phyloP scores from a whole-genome alignment of 23 tunicate genomes.

The Ascidia mentula region DNA sequence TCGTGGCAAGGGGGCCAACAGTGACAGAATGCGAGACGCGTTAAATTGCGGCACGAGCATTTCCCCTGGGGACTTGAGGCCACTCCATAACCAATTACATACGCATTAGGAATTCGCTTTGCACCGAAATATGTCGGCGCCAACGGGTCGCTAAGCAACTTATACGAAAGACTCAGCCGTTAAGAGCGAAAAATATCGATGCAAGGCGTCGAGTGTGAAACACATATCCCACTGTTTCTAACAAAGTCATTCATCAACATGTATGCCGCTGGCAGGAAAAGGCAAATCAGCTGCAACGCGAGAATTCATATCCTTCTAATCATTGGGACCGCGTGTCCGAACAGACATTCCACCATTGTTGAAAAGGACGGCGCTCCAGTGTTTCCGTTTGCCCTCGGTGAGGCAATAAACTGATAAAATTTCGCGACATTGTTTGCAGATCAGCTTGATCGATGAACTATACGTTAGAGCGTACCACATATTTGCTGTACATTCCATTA shows the following conservation, averaged over 20 bases:
- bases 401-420: background rate
- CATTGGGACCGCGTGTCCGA: background rate
- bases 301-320: conserved; percentile 11
- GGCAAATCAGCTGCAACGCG: background rate
- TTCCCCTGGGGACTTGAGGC: background rate
- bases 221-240: background rate
- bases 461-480: no score
- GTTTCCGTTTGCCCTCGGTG: conserved; percentile 12
- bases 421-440: background rate
- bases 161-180: background rate
- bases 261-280: background rate
- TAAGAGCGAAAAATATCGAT: background rate
- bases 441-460: background rate
- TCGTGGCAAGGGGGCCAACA: background rate
- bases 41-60: conserved; percentile 2
- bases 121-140: background rate
- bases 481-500: no score
- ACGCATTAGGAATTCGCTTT: background rate
- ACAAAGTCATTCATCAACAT: background rate
- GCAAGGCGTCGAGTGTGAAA: background rate
- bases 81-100: conserved; percentile 6
- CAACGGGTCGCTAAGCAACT: background rate
- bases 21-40: background rate
- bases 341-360: background rate
- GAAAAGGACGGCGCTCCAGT: background rate